Base-by-base conservation (phyloP, 2,113 vertebrate genomes). In the Hydrolagus affinis region DNA sequence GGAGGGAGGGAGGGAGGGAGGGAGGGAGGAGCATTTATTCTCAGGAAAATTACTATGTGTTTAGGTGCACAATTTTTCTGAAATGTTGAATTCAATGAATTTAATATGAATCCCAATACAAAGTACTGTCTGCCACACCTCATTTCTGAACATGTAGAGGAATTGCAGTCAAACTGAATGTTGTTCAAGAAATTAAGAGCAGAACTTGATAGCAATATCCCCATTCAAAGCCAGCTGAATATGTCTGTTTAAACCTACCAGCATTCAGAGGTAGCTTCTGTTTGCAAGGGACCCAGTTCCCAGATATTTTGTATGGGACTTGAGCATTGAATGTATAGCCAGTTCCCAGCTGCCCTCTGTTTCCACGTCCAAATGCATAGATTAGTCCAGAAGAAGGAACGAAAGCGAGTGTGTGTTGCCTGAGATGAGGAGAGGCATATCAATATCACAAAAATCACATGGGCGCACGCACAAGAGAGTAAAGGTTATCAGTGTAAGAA, bases 301-400 rank as follows among this genome's bases (percentile, higher is more conserved):
- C 94, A 86, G 94, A 95, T 83, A 98, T 93, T 1, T 96, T 94
- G 89, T 93, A 94, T 8, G 96, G 97, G 87, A 95, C 96, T 86
- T 93, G 95, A 8, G 94, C 90, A 0, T 96, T 95, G 68, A 93
- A 93, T 57, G 90, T 93, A 69, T 91, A 90, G 85, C 97, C 98
- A 0, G 92, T 96, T 87, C 97, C 98, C 83, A 99, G 93, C 88
- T 99, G 97, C 66, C 98, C 98, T 75, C 93, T 92, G 86, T 91
- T 92, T 90, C 98, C 98, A 89, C 96, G 96, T 85, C 97, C 98
- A 90, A 99, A 99, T 70, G 98, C 95, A 91, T 98, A 98, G 90
- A 99, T 94, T 88, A 95, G 86, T 88, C 97, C 95, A 70, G 96
- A 96, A 89, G 97, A 97, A 90, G 97, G 96, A 89, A 98, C 96